Evolutionary conservation across 1,140 invertebrate species (phyloP), one percentile per base, ranked within the genome.

Genomic region (Leptopilina boulardi): DNA sequence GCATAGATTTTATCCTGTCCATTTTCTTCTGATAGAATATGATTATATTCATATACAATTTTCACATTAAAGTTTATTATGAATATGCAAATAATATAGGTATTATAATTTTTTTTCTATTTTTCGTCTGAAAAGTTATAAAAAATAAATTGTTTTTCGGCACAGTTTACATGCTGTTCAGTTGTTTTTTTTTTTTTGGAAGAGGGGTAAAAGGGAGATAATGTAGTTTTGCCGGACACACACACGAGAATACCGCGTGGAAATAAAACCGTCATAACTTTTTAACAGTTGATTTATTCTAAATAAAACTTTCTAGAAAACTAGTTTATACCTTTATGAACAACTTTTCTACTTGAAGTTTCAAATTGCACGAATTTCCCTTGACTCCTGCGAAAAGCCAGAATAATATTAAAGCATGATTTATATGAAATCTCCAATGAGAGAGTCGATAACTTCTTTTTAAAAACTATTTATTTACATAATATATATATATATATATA

Each of bases 211-310:
- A n/a, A n/a, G n/a, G n/a, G n/a, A n/a, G n/a, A 15, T 18, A 51
- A 51, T 18, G 15, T n/a, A 18, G n/a, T 6, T 51, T 51, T 51
- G 15, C 18, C 47, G 4, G n/a, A n/a, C n/a, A n/a, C n/a, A n/a
- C n/a, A 6, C 47, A 51, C n/a, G 47, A 51, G 47, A 51, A 51
- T 51, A 51, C 3, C n/a, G 41, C 9, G n/a, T 38, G 47, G 47
- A 51, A 51, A 51, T 51, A 51, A 51, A 51, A 51, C 13, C n/a
- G 47, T 51, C 47, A 51, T 18, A 51, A 51, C 47, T 51, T 51
- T 51, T 51, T 51, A 51, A 51, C 47, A 51, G 47, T 51, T 51
- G 47, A 51, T 51, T 51, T 51, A 51, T 51, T 51, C 47, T 51
- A 51, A 51, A 51, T 51, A 51, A 51, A 51, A 51, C 47, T 51